Evolutionary conservation across 1,140 invertebrate genomes (phyloP), one percentile per base, ranked within the genome.

Genomic region (Lordiphosa mommai): DNA sequence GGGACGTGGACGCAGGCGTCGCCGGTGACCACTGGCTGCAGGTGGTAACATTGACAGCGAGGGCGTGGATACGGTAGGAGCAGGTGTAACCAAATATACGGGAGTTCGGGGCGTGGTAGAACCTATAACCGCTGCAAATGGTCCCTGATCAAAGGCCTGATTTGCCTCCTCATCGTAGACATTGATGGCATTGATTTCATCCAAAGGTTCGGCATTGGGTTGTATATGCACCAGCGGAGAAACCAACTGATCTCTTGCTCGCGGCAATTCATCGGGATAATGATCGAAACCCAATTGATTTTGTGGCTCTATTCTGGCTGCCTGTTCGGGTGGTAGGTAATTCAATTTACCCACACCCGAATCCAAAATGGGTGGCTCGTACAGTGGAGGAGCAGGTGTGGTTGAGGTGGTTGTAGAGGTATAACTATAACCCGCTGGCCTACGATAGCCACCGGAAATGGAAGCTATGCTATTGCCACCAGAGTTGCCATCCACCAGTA

Each of bases 401-500:
- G 84, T 88, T 12, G 76, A 47, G 0, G 76, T 72, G 6, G 72
- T 80, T 14, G 69, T 65, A 32, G 61, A 72, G 0, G 56, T 40
- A 33, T 65, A 69, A 55, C 17, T 77, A 59, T 49, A 77, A 29
- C 33, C 36, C 4, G 59, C 60, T 23, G 20, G 20, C 12, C 64
- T 59, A 5, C 51, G 55, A 32, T 76, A 76, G 13, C 59, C 66
- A 8, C 71, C 66, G 5, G 66, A 9, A 2, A 41, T 37, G 33
- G 52, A 51, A 17, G 41, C 48, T 7, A 71, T 50, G 4, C 23
- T 63, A 16, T 76, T 67, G 7, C 80, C 60, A 1, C 72, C 66
- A 12, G 89, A 61, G 13, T 84, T 76, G 3, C 91, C 92, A 52
- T 91, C 90, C 0, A 91, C 89, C n/a, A 93, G 88, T 32, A 91